Evolutionary conservation across 2,113 vertebrate species (phyloP), one percentile per base, ranked within the genome.

Genomic region (Engystomops pustulosus): DNA sequence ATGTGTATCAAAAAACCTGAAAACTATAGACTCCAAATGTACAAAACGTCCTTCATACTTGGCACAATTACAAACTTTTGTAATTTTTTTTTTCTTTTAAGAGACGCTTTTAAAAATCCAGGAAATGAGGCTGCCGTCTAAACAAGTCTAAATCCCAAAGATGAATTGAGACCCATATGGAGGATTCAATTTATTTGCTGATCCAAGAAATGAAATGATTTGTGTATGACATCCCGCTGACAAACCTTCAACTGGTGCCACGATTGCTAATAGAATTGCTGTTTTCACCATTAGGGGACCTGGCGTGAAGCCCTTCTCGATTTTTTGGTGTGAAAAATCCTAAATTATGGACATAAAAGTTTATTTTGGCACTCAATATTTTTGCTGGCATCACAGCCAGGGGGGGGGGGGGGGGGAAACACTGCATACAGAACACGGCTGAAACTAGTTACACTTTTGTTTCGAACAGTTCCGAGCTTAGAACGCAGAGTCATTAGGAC

Each of bases 121-220:
- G 74, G 74, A 78, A 84, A 84, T 78, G 62, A 78, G 76, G 70
- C 44, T 41, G 62, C 62, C 32, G 53, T 45, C 51, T 78, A 78
- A 78, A 78, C 74, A 68, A 69, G 82, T 47, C 70, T 84, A 78
- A 83, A 78, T 78, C 72, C 58, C 34, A 77, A 69, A 23, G 74
- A 78, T 78, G 47, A 78, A 78, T 41, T 44, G 74, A 84, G 82
- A 55, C 60, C 71, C 74, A 78, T 84, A 84, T 84, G 82, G 82
- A 84, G 60, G 74, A 69, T 84, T 84, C 82, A 84, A 84, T 84
- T 78, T 84, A 84, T 77, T 78, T 84, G 74, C 82, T 55, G 74
- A 84, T 84, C 72, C 82, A 84, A 84, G 82, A 84, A 69, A 78
- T 53, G 44, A 84, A 84, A 84, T 84, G 82, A 84, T 84, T 84